A percentile compares a stretch with the other conserved stretches of the same genome.
phyloP scores from a whole-genome alignment of 2,888 invertebrate genomes.

The Agonum fuliginosum region DNA sequence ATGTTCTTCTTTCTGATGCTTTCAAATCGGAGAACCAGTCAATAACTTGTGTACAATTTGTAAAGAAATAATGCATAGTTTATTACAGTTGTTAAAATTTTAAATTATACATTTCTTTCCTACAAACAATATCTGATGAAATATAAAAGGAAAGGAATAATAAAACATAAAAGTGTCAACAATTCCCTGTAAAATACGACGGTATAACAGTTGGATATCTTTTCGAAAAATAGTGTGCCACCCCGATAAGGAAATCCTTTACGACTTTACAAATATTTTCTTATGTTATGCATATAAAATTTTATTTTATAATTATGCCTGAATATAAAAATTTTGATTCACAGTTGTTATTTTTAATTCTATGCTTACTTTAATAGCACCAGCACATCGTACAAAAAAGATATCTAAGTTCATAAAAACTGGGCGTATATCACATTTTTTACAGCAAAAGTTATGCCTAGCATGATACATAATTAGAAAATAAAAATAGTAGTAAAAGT shows the following conservation, averaged over 20 bases:
- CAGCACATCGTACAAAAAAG: not conserved
- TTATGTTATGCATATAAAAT: slow-evolving; percentile 35
- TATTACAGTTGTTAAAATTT: not conserved
- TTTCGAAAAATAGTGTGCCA: not conserved
- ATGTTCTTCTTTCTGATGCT: not conserved
- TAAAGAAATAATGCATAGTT: not conserved
- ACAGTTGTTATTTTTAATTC: not conserved
- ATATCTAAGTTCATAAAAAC: not conserved
- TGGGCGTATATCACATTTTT: not conserved
- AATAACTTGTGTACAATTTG: not conserved
- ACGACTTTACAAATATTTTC: slow-evolving; percentile 30
- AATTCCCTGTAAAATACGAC: slow-evolving; percentile 36
- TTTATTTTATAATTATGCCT: slow-evolving; percentile 13
- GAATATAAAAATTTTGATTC: not conserved
- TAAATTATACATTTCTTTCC: slow-evolving; percentile 6
- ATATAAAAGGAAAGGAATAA: slow-evolving; percentile 35
- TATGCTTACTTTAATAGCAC: not conserved
- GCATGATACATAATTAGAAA: slow-evolving; percentile 23
- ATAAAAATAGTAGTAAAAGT: slow-evolving; percentile 46
- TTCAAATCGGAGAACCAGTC: not conserved
- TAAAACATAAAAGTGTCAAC: slow-evolving; percentile 35
- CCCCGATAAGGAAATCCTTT: slow-evolving; percentile 22
- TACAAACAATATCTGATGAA: slow-evolving; percentile 29
- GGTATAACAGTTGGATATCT: slow-evolving; percentile 28
- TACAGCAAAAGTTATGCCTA: slow-evolving; percentile 9